Evolutionary conservation across 2,888 invertebrate species (phyloP).

Genomic region (Celastrina argiolus): DNA sequence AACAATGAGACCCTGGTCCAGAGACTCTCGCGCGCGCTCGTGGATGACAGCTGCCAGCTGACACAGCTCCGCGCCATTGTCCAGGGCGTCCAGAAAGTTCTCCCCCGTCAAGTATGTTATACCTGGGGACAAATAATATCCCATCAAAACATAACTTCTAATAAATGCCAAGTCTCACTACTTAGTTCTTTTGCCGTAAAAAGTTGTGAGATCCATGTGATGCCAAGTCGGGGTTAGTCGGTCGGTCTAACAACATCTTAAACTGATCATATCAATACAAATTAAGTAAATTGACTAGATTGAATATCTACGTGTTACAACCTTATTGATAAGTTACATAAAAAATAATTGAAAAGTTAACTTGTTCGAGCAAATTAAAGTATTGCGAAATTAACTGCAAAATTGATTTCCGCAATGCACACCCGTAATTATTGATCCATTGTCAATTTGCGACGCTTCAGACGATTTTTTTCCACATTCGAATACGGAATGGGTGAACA

Average conservation of each 20-base stretch:
- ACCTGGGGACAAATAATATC: constrained; percentile 73
- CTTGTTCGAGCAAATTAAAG: not conserved
- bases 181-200: too few species aligned
- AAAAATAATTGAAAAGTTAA: not conserved
- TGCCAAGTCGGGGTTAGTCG: too few species aligned
- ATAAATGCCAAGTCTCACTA: too few species aligned
- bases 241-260: too few species aligned
- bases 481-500: constrained; percentile 8
- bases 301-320: too few species aligned
- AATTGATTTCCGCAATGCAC: constrained; percentile 23
- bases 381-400: not conserved
- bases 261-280: too few species aligned
- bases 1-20: constrained; percentile 79
- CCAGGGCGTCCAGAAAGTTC: constrained; percentile 88
- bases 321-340: not conserved
- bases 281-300: too few species aligned
- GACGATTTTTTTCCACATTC: constrained; percentile 14
- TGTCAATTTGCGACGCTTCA: constrained; percentile 24
- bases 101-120: constrained; percentile 85
- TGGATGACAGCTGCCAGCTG: constrained; percentile 88
- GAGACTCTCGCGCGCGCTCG: constrained; percentile 82
- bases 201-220: too few species aligned
- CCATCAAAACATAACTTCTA: too few species aligned
- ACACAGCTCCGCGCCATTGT: constrained; percentile 90
- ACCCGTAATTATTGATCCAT: constrained; percentile 24